A percentile compares a stretch with the other conserved stretches of the same genome.
Conservation (phyloP, 1,140 invertebrate species). For the Hypsibius dujardini region DNA sequence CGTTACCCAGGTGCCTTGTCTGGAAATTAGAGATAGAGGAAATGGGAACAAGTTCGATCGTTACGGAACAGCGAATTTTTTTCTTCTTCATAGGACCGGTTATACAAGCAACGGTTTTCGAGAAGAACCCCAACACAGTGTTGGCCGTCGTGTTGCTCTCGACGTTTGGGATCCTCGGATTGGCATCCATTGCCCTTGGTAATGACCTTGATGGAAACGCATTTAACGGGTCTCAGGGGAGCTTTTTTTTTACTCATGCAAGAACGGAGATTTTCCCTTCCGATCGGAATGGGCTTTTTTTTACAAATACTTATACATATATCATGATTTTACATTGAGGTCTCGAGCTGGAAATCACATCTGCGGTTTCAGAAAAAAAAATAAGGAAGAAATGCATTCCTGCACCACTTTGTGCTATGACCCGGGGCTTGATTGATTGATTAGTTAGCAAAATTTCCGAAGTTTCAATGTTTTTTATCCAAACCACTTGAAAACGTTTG, state of each 20-base stretch:
- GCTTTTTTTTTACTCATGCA: neutral
- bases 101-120: neutral
- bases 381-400: too few relatives aligned
- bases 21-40: neutral
- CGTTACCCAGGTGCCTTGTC: too few relatives aligned
- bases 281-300: too few relatives aligned
- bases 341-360: too few relatives aligned
- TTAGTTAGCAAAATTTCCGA: too few relatives aligned
- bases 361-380: too few relatives aligned
- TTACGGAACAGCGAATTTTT: neutral
- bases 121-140: neutral
- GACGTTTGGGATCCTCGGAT: neutral
- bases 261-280: neutral
- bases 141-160: constrained; percentile 3
- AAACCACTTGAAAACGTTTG: too few relatives aligned
- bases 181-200: neutral
- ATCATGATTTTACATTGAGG: too few relatives aligned
- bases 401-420: too few relatives aligned
- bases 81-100: neutral
- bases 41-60: neutral
- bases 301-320: too few relatives aligned
- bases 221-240: neutral
- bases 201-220: neutral
- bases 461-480: too few relatives aligned
- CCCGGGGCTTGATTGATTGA: too few relatives aligned